These are phyloP conservation scores for Heterotis niloticus DNA, from an alignment of 2,113 vertebrate genomes.

Conservation along the genomic window DNA sequence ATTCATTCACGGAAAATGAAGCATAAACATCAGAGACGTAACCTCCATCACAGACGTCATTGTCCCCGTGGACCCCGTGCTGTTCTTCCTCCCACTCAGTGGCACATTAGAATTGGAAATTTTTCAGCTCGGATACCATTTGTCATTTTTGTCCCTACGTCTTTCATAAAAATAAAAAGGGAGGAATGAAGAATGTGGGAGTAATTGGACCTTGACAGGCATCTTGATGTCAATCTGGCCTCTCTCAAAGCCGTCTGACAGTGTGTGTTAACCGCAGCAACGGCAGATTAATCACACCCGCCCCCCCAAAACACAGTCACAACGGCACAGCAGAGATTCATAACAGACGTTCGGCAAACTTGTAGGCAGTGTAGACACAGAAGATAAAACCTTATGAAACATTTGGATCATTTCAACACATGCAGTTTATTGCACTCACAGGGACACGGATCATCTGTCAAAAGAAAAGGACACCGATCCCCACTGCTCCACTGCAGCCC, in stretches of 20 bases:
- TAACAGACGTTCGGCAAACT: neutral
- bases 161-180: slow-evolving; percentile 46
- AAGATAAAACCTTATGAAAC: neutral
- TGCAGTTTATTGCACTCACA: too few relatives aligned
- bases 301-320: slow-evolving; percentile 29
- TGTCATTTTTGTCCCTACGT: slow-evolving; percentile 41
- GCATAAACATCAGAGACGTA: slow-evolving; percentile 41
- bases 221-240: slow-evolving; percentile 48
- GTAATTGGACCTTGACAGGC: slow-evolving; percentile 38
- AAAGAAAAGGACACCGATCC: too few relatives aligned
- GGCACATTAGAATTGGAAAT: slow-evolving; percentile 49
- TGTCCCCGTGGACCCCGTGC: slow-evolving; percentile 16
- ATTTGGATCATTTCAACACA: neutral
- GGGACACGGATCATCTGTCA: too few relatives aligned
- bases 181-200: slow-evolving; percentile 41
- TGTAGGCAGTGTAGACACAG: neutral
- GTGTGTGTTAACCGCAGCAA: slow-evolving; percentile 24
- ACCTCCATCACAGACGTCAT: slow-evolving; percentile 32
- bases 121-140: slow-evolving; percentile 46
- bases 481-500: too few relatives aligned
- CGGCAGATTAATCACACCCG: slow-evolving; percentile 24
- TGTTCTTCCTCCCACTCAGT: slow-evolving; percentile 2
- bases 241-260: slow-evolving; percentile 31
- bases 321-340: neutral
- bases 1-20: slow-evolving; percentile 56